phyloP scores from a whole-genome alignment of 2,888 invertebrate species.

The Amiota minor region DNA sequence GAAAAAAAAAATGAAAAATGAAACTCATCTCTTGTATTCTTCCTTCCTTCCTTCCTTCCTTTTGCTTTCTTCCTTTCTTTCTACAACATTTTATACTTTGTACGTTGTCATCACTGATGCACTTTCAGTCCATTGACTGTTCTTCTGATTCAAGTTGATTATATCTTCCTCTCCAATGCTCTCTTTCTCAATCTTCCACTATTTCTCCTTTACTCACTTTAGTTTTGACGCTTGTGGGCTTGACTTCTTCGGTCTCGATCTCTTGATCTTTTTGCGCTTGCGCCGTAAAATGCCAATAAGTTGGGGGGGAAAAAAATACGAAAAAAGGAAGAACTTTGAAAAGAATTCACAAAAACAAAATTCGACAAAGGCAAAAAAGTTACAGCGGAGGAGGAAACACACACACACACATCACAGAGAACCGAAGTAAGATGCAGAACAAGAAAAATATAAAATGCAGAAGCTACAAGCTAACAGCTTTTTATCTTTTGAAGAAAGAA shows the following conservation, averaged over 20 bases:
- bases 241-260: conserved; percentile 33
- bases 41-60: no score
- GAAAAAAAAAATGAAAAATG: no score
- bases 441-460: conserved; percentile 59
- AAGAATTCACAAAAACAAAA: conserved; percentile 45
- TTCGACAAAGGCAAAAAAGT: conserved; percentile 4
- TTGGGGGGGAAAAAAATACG: conserved; percentile 17
- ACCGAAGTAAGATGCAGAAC: conserved; percentile 17
- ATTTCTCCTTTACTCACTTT: no score
- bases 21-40: no score
- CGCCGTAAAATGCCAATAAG: conserved; percentile 36
- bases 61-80: no score
- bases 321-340: conserved; percentile 52
- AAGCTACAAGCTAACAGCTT: conserved; percentile 70
- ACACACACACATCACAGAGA: neutral
- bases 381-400: neutral
- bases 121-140: no score
- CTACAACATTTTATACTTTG: no score
- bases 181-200: no score
- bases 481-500: conserved; percentile 64
- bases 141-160: no score
- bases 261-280: conserved; percentile 42
- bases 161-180: no score
- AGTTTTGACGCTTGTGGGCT: conserved; percentile 8
- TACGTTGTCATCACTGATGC: no score